These are phyloP conservation scores for Ellobius talpinus DNA, from an alignment of 2,113 vertebrate genomes.

Conservation along the genomic window DNA sequence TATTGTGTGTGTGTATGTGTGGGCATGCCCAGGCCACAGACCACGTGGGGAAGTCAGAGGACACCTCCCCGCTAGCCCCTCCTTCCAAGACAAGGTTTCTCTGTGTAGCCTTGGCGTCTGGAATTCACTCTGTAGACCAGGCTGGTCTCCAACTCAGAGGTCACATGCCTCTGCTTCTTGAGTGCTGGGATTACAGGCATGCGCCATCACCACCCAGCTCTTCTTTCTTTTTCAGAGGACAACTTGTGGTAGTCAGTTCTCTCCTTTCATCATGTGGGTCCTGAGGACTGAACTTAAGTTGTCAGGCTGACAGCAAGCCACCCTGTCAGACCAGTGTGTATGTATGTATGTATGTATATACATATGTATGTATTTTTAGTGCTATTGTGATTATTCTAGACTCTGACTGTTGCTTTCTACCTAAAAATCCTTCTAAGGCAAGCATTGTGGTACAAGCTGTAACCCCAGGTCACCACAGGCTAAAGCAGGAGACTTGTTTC, in stretches of 20 bases:
- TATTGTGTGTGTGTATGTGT: not conserved
- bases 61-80: no score
- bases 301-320: not conserved
- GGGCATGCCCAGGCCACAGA: no score
- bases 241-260: not conserved
- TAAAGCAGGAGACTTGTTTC: not conserved
- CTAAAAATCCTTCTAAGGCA: not conserved
- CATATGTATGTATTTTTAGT: not conserved
- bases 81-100: not conserved
- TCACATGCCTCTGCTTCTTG: not conserved
- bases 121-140: not conserved
- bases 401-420: not conserved
- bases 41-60: no score
- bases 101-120: not conserved
- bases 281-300: not conserved
- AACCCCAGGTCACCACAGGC: not conserved
- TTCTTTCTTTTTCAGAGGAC: not conserved
- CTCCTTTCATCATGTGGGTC: not conserved
- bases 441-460: not conserved
- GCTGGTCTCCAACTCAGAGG: not conserved
- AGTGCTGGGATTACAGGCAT: not conserved
- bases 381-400: not conserved
- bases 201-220: not conserved
- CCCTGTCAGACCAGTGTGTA: not conserved
- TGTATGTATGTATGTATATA: not conserved